Percentiles rank a stretch among this genome's conserved stretches.
Evolutionary conservation across 2,797 vertebrate species (phyloP).

Genomic region (Hydrophis major): DNA sequence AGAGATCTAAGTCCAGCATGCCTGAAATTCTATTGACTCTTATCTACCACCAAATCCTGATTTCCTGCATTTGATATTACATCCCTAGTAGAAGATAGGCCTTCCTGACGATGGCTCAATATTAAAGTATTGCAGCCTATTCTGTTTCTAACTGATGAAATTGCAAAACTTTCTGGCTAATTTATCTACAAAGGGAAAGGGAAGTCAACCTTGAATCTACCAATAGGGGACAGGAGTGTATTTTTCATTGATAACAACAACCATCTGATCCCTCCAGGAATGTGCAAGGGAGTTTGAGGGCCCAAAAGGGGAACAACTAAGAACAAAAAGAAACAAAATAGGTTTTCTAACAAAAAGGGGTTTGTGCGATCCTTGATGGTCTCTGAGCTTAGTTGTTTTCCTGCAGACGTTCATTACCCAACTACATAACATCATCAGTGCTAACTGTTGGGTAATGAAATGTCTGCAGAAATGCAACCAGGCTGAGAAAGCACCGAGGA

Average conservation of each 20-base stretch:
- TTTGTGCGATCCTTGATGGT: background rate
- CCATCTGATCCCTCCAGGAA: background rate
- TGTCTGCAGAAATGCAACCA: background rate
- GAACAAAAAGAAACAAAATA: background rate
- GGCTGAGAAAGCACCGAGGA: background rate
- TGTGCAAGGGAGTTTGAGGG: background rate
- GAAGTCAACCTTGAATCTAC: background rate
- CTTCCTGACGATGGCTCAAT: background rate
- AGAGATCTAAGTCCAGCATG: background rate
- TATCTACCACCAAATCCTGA: background rate
- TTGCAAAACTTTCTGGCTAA: background rate
- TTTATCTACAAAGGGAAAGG: background rate
- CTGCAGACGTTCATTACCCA: background rate
- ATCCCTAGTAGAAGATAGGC: background rate
- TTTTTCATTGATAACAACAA: background rate
- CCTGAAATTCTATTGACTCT: background rate
- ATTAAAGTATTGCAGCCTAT: background rate
- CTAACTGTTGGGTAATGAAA: background rate
- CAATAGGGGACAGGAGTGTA: background rate
- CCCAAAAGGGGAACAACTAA: background rate
- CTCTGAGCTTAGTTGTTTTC: background rate
- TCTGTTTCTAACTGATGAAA: background rate
- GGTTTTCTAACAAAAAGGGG: background rate
- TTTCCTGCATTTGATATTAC: conserved; percentile 44
- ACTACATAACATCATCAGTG: background rate